phyloP scores from a whole-genome alignment of 2,888 invertebrate species.

The Lasioglossum figueresi region DNA sequence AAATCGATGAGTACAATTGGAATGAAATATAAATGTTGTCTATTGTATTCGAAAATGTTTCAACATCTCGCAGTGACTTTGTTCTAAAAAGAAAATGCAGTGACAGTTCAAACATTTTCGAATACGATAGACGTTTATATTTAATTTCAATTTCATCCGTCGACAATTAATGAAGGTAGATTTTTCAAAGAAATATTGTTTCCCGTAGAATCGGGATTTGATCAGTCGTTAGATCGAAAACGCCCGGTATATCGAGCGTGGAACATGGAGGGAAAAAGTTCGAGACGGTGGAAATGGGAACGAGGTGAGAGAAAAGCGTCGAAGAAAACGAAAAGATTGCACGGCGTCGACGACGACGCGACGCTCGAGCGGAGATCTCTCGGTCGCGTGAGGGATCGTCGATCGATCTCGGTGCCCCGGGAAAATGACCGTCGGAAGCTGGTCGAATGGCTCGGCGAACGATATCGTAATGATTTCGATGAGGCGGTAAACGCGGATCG shows the following conservation, averaged over 20 bases:
- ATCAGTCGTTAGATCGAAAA: neutral
- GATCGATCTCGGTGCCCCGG: constrained; percentile 29
- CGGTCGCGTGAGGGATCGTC: constrained; percentile 42
- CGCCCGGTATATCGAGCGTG: constrained; percentile 13
- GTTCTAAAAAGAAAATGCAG: too few relatives aligned
- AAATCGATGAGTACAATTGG: neutral
- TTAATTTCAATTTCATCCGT: neutral
- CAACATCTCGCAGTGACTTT: too few relatives aligned
- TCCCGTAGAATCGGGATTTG: neutral
- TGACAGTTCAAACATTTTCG: too few relatives aligned
- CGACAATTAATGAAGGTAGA: too few relatives aligned
- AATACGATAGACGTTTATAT: neutral
- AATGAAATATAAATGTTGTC: neutral
- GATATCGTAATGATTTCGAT: constrained; percentile 48
- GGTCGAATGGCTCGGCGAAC: constrained; percentile 41
- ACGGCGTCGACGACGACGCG: neutral
- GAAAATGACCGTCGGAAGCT: constrained; percentile 42
- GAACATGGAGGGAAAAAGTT: constrained; percentile 10
- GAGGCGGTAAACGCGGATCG: constrained; percentile 34
- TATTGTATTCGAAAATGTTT: neutral
- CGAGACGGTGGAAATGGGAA: neutral
- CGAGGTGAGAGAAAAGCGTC: neutral
- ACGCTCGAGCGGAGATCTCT: neutral
- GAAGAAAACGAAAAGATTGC: neutral
- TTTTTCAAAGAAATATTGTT: too few relatives aligned